Evolutionary conservation across 1,140 invertebrate species (phyloP).

Genomic region (Papilio aristodemus): DNA sequence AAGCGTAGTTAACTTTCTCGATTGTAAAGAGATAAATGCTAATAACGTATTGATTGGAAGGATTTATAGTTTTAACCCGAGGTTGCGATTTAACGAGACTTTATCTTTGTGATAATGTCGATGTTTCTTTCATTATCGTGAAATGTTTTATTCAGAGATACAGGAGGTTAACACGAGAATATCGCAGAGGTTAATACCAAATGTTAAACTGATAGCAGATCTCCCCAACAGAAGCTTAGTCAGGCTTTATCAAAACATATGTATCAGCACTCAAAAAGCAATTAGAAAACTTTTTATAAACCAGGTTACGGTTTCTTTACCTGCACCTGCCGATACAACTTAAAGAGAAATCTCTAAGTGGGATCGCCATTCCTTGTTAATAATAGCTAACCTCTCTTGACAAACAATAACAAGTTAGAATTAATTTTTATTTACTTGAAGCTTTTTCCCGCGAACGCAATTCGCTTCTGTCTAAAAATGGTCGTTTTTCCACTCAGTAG

Average conservation of each 20-base stretch:
- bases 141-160: neutral
- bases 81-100: slow-evolving; percentile 10
- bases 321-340: too few relatives aligned
- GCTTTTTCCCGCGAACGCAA: too few relatives aligned
- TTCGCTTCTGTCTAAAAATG: too few relatives aligned
- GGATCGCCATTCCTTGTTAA: too few relatives aligned
- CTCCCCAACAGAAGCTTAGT: neutral
- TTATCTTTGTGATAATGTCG: slow-evolving; percentile 1
- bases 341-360: too few relatives aligned
- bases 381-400: too few relatives aligned
- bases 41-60: slow-evolving; percentile 10
- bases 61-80: slow-evolving; percentile 14
- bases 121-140: slow-evolving; percentile 7
- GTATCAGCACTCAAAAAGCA: too few relatives aligned
- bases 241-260: neutral
- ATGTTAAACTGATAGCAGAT: neutral
- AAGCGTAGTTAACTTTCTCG: slow-evolving; percentile 10
- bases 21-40: slow-evolving; percentile 2
- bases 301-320: too few relatives aligned
- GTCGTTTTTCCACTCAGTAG: too few relatives aligned
- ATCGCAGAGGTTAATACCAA: neutral
- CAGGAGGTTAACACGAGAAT: neutral
- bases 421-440: too few relatives aligned
- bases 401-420: too few relatives aligned
- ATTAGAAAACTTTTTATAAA: too few relatives aligned